Evolutionary conservation across 2,113 vertebrate genomes (phyloP), one percentile per base, ranked within the genome.

Genomic region (Halichoerus grypus): DNA sequence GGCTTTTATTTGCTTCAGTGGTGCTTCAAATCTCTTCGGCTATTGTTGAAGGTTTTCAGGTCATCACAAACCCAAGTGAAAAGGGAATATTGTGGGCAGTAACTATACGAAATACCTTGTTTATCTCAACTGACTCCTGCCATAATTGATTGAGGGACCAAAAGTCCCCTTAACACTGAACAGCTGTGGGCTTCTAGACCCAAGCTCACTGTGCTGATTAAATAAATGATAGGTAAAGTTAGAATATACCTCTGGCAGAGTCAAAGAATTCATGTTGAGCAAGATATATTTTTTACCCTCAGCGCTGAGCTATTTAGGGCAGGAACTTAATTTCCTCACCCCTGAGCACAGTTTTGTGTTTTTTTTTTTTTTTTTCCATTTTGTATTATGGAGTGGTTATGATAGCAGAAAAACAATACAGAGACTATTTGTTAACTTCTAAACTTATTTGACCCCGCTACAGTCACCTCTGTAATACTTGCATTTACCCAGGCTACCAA

Each of bases 321-420:
- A 87, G 21, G 76, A 95, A 89, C 77, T 97, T 97, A 80, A 97
- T 97, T 97, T 94, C 59, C 88, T 83, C 42, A 86, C 51, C 72
- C 81, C 55, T 69, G 31, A 95, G 61, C 91, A 93, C 42, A 95
- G 33, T 69, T 80, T 33, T 67, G 2, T 33, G 33, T 63, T 76
- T 16, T 67, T 6, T 33, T 31, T 61, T 11, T 14, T 31, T 65
- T 28, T 26, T 91, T 59, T 67, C 79, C 28, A 67, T 77, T 93
- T 77, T 59, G 51, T 79, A 77, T 83, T 51, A 93, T 6, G 19
- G 39, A 92, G 39, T 26, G 15, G 46, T 67, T 77, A 88, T 85
- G 63, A 80, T 11, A 76, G 83, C 26, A 79, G 74, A 97, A 81
- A 92, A 95, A 81, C 57, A 92, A 97, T 46, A 67, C 3, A 84